Conservation (phyloP, 2,797 vertebrate species). For the Acanthiza pusilla region DNA sequence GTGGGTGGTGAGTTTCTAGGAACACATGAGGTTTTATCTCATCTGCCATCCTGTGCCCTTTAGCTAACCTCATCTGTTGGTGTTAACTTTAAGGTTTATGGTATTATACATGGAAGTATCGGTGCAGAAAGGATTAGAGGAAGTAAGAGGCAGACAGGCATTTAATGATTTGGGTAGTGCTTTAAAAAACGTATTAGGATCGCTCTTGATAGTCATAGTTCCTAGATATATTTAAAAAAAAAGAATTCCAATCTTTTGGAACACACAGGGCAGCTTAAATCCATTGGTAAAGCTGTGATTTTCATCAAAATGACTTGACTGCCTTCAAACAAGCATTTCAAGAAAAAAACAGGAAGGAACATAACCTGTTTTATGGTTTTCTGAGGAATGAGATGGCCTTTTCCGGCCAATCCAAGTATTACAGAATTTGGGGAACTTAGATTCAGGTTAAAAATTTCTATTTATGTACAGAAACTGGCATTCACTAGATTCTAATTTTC, state of each 20-base stretch:
- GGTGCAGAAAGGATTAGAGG: not conserved
- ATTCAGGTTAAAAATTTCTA: not conserved
- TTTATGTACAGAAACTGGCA: not conserved
- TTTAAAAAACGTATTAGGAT: not conserved
- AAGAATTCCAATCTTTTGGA: not conserved
- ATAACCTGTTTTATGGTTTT: not conserved
- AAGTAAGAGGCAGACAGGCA: not conserved
- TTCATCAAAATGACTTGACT: not conserved
- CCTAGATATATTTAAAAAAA: not conserved
- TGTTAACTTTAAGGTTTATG: not conserved
- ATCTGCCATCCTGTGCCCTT: not conserved
- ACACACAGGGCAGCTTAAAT: not conserved
- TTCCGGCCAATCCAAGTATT: not conserved
- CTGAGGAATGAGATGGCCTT: not conserved
- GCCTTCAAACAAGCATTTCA: not conserved
- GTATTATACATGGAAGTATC: not conserved
- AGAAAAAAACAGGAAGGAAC: not conserved
- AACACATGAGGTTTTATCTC: not conserved
- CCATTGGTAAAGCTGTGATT: not conserved
- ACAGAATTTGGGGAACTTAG: not conserved
- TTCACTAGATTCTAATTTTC: not conserved
- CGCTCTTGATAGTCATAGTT: not conserved
- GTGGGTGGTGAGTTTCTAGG: not conserved
- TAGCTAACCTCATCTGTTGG: not conserved
- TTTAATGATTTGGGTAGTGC: not conserved